Percentiles rank a stretch among this genome's conserved stretches.
Conservation (phyloP, 1,140 invertebrate species). For the Aleiodes sp. region DNA sequence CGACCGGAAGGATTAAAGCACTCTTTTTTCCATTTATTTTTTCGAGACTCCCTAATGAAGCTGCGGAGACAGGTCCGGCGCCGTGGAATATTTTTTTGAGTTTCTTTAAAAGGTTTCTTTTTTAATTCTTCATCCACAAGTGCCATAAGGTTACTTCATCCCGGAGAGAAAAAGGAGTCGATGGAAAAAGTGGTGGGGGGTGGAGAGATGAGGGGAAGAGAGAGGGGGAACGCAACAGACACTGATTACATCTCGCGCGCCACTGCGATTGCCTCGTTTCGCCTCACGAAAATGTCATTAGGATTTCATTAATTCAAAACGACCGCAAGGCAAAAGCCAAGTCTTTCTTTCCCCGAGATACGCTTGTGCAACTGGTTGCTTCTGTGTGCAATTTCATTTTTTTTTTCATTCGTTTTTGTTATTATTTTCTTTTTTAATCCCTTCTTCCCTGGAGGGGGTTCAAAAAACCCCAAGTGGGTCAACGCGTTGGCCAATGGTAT, state of each 20-base stretch:
- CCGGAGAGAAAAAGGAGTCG: conserved; percentile 24
- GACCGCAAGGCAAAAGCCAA: conserved; percentile 35
- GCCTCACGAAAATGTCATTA: conserved; percentile 62
- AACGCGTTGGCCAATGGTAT: not conserved
- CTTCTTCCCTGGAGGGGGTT: not conserved
- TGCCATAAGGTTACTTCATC: conserved; percentile 48
- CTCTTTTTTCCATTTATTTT: not conserved
- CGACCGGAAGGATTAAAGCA: conserved; percentile 10
- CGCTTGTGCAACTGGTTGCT: conserved; percentile 9
- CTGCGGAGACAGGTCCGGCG: conserved; percentile 4
- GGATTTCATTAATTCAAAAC: conserved; percentile 54
- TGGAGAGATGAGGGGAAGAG: not conserved
- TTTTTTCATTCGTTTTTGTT: not conserved
- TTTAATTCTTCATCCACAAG: conserved; percentile 3
- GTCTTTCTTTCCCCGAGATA: not conserved
- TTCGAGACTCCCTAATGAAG: not conserved
- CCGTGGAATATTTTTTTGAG: conserved; percentile 34
- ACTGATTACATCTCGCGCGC: conserved; percentile 30
- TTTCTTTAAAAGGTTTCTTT: not conserved
- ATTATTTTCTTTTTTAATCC: not conserved
- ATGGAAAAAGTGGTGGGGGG: conserved; percentile 35
- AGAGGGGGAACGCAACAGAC: not conserved
- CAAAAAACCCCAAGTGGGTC: conserved; percentile 10
- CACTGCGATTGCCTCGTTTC: conserved; percentile 49
- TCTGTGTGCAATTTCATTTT: not conserved